Conservation (phyloP, 1,140 invertebrate genomes). For the Drosophila varians region DNA sequence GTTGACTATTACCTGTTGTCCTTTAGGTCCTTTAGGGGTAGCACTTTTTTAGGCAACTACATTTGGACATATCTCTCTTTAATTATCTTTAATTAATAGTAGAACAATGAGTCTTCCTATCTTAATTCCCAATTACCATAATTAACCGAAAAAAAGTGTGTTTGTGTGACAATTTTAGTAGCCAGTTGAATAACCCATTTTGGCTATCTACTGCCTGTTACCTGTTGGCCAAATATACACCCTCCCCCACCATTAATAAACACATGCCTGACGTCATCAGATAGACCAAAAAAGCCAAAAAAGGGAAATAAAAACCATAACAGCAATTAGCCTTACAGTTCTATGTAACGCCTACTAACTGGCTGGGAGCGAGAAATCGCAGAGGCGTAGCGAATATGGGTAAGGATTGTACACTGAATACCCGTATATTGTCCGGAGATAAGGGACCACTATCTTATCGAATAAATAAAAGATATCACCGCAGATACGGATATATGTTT, state of each 20-base stretch:
- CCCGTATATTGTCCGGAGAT: constrained; percentile 44
- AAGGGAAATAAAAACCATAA: constrained; percentile 12
- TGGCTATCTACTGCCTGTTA: background rate
- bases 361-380: constrained; percentile 6
- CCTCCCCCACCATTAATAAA: background rate
- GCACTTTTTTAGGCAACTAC: too few relatives aligned
- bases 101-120: too few relatives aligned
- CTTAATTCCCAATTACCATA: background rate
- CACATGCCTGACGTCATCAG: constrained; percentile 42
- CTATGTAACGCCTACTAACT: constrained; percentile 37
- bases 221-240: background rate
- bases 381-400: constrained; percentile 58
- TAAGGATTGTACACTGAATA: constrained; percentile 37
- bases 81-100: too few relatives aligned
- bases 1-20: constrained; percentile 15
- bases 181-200: background rate
- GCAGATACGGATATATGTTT: constrained; percentile 10
- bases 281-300: constrained; percentile 4
- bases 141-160: background rate
- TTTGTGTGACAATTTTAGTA: background rate
- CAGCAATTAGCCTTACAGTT: constrained; percentile 32
- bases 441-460: constrained; percentile 48
- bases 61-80: too few relatives aligned
- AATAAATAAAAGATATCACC: constrained; percentile 26
- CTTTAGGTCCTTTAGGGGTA: too few relatives aligned